phyloP scores from a whole-genome alignment of 2,888 invertebrate species.

The Macrophya alboannulata region DNA sequence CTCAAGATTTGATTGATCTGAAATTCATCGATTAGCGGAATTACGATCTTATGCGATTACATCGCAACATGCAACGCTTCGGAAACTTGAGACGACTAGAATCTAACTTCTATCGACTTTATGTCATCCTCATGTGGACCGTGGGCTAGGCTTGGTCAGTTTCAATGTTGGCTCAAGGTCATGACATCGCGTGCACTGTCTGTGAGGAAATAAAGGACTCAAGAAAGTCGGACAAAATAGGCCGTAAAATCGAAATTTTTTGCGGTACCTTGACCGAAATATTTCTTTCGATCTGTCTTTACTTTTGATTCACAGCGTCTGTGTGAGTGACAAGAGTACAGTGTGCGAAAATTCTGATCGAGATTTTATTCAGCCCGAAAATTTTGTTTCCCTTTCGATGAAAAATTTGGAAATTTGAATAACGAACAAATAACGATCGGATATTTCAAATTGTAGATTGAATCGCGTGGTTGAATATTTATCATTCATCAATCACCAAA shows the following conservation, averaged over 20 bases:
- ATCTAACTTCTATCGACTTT: conserved; percentile 40
- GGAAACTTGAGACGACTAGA: neutral
- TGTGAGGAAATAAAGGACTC: neutral
- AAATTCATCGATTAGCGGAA: neutral
- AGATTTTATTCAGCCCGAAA: neutral
- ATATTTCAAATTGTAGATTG: neutral
- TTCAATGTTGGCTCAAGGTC: conserved; percentile 4
- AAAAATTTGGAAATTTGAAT: neutral
- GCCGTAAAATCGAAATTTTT: too few species aligned
- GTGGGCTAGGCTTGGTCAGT: neutral
- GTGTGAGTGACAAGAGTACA: too few species aligned
- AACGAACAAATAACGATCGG: too few species aligned
- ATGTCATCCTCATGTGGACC: conserved; percentile 25
- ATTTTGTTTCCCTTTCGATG: too few species aligned
- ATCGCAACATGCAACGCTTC: neutral
- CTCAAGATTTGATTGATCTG: neutral
- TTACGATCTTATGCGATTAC: neutral
- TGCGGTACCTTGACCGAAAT: too few species aligned
- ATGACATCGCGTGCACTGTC: neutral
- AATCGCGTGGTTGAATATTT: neutral
- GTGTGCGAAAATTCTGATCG: too few species aligned
- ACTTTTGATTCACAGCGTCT: too few species aligned
- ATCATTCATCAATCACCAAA: neutral
- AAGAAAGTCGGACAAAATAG: neutral
- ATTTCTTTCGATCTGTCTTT: too few species aligned